Conservation (phyloP, 1,140 invertebrate species). For the Protaetia brevitarsis region DNA sequence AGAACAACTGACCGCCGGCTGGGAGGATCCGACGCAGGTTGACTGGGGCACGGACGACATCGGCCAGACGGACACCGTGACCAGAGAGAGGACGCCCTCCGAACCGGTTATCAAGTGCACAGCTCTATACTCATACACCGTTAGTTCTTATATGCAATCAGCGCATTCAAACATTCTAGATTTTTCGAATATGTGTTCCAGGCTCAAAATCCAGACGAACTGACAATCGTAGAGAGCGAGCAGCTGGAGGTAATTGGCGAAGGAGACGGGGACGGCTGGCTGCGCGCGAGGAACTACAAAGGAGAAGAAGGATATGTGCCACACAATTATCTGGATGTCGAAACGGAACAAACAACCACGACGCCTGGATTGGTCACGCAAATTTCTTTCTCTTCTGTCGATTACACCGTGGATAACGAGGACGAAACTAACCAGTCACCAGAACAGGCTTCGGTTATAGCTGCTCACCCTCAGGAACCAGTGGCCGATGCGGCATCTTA, state of each 20-base stretch:
- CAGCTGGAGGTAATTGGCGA: constrained; percentile 90
- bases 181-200: constrained; percentile 48
- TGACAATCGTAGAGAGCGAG: constrained; percentile 91
- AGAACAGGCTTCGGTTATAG: constrained; percentile 63
- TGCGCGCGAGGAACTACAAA: constrained; percentile 86
- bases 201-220: constrained; percentile 93
- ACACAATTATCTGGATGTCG: constrained; percentile 89
- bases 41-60: constrained; percentile 72
- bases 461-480: constrained; percentile 43
- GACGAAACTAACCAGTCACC: constrained; percentile 64
- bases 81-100: constrained; percentile 48
- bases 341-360: constrained; percentile 54
- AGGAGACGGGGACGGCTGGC: constrained; percentile 93
- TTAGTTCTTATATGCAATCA: constrained; percentile 47
- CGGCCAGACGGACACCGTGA: constrained; percentile 36
- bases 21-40: constrained; percentile 79
- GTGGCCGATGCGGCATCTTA: constrained; percentile 50
- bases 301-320: constrained; percentile 93
- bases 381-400: constrained; percentile 88
- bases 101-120: constrained; percentile 73
- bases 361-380: constrained; percentile 60
- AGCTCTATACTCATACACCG: constrained; percentile 83
- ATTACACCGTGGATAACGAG: constrained; percentile 83
- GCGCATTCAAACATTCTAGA: neutral
- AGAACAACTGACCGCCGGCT: constrained; percentile 69